Conservation (phyloP, 2,797 vertebrate genomes). For the Pangasius larnaudii region DNA sequence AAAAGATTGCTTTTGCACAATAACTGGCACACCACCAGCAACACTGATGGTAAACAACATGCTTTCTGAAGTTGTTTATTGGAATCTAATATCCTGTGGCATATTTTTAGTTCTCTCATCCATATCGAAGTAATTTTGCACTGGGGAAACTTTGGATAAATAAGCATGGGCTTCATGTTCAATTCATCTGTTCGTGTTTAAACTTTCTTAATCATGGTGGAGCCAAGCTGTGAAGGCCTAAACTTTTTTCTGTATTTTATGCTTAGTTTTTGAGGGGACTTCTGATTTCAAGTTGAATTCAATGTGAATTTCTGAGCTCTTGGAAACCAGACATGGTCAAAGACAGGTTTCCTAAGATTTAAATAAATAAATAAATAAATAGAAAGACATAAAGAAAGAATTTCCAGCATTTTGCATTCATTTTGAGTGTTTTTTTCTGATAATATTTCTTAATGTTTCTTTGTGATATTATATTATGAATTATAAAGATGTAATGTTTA, state of each 20-base stretch:
- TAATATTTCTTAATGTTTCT: neutral
- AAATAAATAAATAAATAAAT: neutral
- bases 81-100: slow-evolving; percentile 8
- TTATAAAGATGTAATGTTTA: neutral
- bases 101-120: slow-evolving; percentile 18
- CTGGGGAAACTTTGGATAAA: neutral
- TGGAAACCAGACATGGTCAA: too few relatives aligned
- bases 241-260: neutral
- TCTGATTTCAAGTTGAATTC: neutral
- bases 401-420: neutral
- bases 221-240: neutral
- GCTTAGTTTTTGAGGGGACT: neutral
- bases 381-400: neutral
- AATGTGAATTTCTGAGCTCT: neutral
- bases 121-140: neutral
- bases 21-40: slow-evolving; percentile 27
- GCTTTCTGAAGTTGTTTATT: slow-evolving; percentile 30
- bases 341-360: too few relatives aligned
- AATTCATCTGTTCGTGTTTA: neutral
- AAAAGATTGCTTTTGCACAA: slow-evolving; percentile 23
- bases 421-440: neutral
- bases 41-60: slow-evolving; percentile 15
- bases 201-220: neutral
- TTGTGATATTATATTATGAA: neutral
- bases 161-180: slow-evolving; percentile 8